phyloP scores from a whole-genome alignment of 2,113 vertebrate species.

The Pelmatolapia mariae region DNA sequence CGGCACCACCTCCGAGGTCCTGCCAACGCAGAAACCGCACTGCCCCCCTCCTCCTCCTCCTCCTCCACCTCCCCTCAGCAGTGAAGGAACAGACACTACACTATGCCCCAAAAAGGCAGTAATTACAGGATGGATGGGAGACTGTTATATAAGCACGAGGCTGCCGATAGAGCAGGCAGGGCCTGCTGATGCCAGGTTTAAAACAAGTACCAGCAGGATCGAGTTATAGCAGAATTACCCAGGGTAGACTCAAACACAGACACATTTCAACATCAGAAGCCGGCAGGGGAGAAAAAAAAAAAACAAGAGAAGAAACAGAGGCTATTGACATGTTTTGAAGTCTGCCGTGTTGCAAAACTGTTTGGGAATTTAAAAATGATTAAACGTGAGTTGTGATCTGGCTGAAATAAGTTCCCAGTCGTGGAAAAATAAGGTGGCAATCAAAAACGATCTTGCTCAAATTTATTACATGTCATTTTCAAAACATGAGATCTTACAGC shows the following conservation, averaged over 20 bases:
- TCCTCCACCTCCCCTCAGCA: background rate
- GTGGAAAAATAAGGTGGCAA: background rate
- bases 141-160: slow-evolving; percentile 53
- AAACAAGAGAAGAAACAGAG: background rate
- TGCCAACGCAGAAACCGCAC: slow-evolving; percentile 3
- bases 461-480: slow-evolving; percentile 4
- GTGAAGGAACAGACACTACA: slow-evolving; percentile 53
- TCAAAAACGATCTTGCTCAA: background rate
- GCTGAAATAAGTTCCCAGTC: slow-evolving; percentile 6
- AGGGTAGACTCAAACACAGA: slow-evolving; percentile 31
- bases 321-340: slow-evolving; percentile 27
- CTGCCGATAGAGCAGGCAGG: slow-evolving; percentile 53
- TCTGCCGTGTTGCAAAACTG: background rate
- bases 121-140: slow-evolving; percentile 64
- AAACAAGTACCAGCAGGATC: slow-evolving; percentile 64
- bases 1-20: slow-evolving; percentile 35
- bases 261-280: slow-evolving; percentile 34
- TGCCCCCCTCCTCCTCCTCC: background rate
- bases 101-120: slow-evolving; percentile 65
- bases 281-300: background rate
- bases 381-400: background rate
- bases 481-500: slow-evolving; percentile 16
- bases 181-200: slow-evolving; percentile 56
- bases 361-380: slow-evolving; percentile 9
- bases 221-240: slow-evolving; percentile 51